Evolutionary conservation across 30 jellyfish, hydroid and myxozoan species (phyloP).

Genomic region (Aurelia aurita): DNA sequence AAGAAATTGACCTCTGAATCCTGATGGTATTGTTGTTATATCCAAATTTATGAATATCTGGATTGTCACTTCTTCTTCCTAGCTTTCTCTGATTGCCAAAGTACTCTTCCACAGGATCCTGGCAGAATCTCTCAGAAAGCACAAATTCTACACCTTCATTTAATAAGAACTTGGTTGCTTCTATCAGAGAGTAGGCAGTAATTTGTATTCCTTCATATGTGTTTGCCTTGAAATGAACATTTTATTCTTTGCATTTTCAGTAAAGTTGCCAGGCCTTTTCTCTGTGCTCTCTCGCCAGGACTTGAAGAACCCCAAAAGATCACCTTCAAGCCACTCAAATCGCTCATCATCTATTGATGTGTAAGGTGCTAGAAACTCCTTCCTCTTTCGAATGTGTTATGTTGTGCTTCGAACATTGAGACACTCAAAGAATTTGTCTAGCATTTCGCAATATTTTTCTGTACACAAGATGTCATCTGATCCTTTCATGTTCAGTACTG

Average conservation of each 20-base stretch:
- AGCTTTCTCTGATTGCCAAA: constrained; percentile 44
- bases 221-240: constrained; percentile 38
- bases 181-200: constrained; percentile 24
- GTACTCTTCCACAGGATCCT: constrained; percentile 51
- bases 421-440: constrained; percentile 50
- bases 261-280: constrained; percentile 11
- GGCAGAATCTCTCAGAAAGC: constrained; percentile 27
- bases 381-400: not conserved
- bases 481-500: not conserved
- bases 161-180: constrained; percentile 13
- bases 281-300: constrained; percentile 36
- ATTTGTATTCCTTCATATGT: constrained; percentile 30
- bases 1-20: not conserved
- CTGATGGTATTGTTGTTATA: constrained; percentile 24
- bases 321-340: constrained; percentile 48
- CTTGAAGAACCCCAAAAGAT: constrained; percentile 4
- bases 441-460: constrained; percentile 5
- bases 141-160: constrained; percentile 29
- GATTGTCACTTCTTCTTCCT: constrained; percentile 61
- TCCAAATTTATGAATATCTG: constrained; percentile 22
- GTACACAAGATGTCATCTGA: constrained; percentile 8
- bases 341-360: constrained; percentile 14
- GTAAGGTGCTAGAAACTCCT: constrained; percentile 32
- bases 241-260: not conserved
- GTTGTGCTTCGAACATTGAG: constrained; percentile 39